Evolutionary conservation across 2,888 invertebrate genomes (phyloP), one percentile per base, ranked within the genome.

Genomic region (Drosophila demipolita): DNA sequence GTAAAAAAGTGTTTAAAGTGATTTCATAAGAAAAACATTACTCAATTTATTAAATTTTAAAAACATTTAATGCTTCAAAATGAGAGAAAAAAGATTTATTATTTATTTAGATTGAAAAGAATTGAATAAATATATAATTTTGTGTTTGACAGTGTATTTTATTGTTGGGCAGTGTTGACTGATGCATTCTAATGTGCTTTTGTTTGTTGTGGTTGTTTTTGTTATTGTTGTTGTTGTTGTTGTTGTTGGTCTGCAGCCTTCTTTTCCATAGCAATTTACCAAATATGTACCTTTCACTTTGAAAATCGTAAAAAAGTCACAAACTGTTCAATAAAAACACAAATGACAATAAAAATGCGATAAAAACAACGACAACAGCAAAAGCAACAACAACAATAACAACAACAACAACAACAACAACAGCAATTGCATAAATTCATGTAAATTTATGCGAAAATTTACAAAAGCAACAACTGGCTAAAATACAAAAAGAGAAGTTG

Each of bases 221-320:
- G 15, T 17, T 35, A 23, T 48, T 26, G 32, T 49, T 54, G 9
- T 23, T 32, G 9, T 5, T 45, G 40, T 64, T 42, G 58, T 48
- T 40, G 36, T 38, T 35, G 12, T 20, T 59, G 32, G 49, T 20
- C 17, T 40, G n/a, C 40, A 45, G 50, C 36, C 49, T 59, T 81
- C 66, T 82, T 82, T 70, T 67, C 65, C 79, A 78, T 62, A 70
- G 81, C 72, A 78, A 85, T 82, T 85, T 79, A 78, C 79, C 85
- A 82, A 85, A 82, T 75, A 82, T 82, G 82, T 82, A 85, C 82
- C 82, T 82, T 82, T 82, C 82, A 82, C 82, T 82, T 82, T 82
- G 86, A 82, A 82, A 85, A 82, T 82, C 79, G 85, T 85, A 82
- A 82, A 82, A 82, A 82, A 85, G 81, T 82, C 81, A 81, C 81